Evolutionary conservation across 2,888 invertebrate genomes (phyloP), one percentile per base, ranked within the genome.

Genomic region (Crepidodera aurea): DNA sequence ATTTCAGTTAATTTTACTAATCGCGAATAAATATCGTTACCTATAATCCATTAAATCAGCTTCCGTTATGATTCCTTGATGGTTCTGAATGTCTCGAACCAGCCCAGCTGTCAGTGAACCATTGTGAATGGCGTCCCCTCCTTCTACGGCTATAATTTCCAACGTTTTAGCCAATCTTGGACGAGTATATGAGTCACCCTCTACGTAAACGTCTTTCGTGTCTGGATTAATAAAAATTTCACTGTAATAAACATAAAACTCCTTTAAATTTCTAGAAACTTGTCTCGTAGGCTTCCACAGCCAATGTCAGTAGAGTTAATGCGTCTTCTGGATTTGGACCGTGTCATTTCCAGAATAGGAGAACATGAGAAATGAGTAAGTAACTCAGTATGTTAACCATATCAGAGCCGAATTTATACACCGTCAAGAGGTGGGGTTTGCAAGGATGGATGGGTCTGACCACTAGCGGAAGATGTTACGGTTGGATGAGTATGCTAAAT

Each of bases 61-160:
- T 71, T 85, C 84, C 0, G 90, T 90, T 48, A 96, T 86, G 60
- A 93, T 91, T 34, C 94, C 93, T 48, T 90, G 90, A 64, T 86
- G 82, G 2, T 71, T 68, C 65, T 69, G 62, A 13, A 81, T 77
- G 56, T 81, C 81, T 32, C 73, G 48, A 0, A 79, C 76, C n/a
- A 81, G 75, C 5, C 40, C 39, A 59, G 79, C 71, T 0, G 86
- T 84, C 25, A 88, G 73, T 8, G 76, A 73, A 1, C 88, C 88
- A 65, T 84, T 82, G 73, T 89, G 87, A n/a, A 88, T 78, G 1
- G 83, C 83, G 50, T 82, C 78, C 0, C 82, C 83, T 1, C 85
- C 85, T 69, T 84, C 81, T 13, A 79, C 71, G 0, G 86, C 83
- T 27, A 89, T 83, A 2, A 75, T 73, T 66, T 81, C 74, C 51